Conservation (phyloP, 1,140 invertebrate genomes). For the Aphaenogaster ashmeadi region DNA sequence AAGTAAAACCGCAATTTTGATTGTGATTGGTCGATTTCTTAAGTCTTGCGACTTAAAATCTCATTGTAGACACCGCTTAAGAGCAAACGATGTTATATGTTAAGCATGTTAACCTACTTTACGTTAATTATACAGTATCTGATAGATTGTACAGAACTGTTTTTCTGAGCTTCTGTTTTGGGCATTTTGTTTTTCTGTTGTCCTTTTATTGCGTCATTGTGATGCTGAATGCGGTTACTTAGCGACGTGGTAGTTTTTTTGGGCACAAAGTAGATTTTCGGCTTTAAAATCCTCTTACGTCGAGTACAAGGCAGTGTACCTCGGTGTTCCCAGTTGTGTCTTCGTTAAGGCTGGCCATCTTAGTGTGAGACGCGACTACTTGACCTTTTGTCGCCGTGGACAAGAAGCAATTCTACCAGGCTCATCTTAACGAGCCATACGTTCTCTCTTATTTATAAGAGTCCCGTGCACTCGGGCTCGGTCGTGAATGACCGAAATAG, state of each 20-base stretch:
- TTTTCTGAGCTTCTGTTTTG: neutral
- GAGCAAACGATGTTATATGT: neutral
- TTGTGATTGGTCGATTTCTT: too few species aligned
- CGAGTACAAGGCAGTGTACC: neutral
- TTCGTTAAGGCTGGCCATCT: constrained; percentile 33
- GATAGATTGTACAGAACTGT: neutral
- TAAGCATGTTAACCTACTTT: neutral
- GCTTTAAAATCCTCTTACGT: constrained; percentile 41
- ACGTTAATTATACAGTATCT: neutral
- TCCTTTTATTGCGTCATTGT: neutral
- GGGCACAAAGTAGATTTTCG: neutral
- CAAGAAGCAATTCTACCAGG: constrained; percentile 62
- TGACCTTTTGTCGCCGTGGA: constrained; percentile 55
- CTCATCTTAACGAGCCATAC: constrained; percentile 56
- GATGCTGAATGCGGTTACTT: neutral
- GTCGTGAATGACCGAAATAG: constrained; percentile 17
- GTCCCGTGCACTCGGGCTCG: neutral
- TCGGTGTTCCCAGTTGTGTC: neutral
- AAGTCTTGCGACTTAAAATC: too few species aligned
- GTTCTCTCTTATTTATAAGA: constrained; percentile 43
- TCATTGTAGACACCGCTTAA: too few species aligned
- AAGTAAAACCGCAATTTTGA: too few species aligned
- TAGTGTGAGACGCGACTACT: constrained; percentile 38
- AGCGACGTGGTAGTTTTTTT: neutral
- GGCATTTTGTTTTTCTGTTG: neutral